Conservation (phyloP, 2,797 vertebrate species). For the Danio tinwini region DNA sequence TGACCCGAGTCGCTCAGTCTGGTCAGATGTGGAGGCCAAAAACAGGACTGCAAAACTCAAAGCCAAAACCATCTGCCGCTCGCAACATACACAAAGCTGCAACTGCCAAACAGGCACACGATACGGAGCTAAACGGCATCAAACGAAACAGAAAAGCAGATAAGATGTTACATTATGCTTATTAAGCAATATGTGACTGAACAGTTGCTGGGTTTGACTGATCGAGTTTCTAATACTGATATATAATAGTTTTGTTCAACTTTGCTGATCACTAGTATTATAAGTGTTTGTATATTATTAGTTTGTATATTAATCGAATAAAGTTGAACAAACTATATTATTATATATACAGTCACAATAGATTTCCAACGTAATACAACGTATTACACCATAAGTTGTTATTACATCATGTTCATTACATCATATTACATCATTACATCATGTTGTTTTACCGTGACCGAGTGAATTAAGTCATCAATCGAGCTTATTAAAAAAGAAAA, state of each 20-base stretch:
- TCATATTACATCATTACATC: no score
- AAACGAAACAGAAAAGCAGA: constrained; percentile 38
- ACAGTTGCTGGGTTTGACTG: not conserved
- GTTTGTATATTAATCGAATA: no score
- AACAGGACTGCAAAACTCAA: constrained; percentile 47
- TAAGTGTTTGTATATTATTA: no score
- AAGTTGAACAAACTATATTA: no score
- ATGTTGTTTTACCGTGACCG: no score
- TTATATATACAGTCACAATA: no score
- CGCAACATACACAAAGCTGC: constrained; percentile 39
- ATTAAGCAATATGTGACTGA: not conserved
- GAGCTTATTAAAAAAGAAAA: no score
- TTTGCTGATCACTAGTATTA: not conserved
- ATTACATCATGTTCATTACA: no score
- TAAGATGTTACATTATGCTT: constrained; percentile 26
- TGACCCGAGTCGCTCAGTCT: constrained; percentile 63
- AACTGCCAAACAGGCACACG: constrained; percentile 42
- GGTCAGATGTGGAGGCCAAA: constrained; percentile 56
- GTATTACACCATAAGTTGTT: no score
- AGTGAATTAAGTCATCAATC: no score
- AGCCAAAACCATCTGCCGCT: constrained; percentile 51
- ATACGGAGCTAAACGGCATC: constrained; percentile 46
- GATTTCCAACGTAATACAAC: no score
- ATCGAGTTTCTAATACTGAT: not conserved
- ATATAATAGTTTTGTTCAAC: not conserved